These are phyloP conservation scores for Melanotaenia maccullochi DNA, from an alignment of 2,797 vertebrate genomes.

Conservation along the genomic window DNA sequence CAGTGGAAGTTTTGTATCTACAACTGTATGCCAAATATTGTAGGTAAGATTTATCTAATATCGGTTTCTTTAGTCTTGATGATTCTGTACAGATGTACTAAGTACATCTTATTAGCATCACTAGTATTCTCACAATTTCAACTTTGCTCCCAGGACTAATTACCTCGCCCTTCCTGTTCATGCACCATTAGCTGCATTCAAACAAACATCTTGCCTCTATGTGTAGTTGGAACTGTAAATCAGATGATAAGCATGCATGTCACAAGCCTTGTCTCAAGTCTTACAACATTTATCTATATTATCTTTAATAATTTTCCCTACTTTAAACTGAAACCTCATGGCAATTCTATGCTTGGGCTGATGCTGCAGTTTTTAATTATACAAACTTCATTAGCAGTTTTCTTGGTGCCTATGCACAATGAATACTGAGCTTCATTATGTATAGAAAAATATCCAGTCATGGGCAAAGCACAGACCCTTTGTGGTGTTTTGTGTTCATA, in stretches of 20 bases:
- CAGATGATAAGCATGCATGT: neutral
- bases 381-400: constrained; percentile 71
- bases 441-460: constrained; percentile 50
- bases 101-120: no score
- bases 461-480: neutral
- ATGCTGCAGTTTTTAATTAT: constrained; percentile 71
- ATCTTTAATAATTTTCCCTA: constrained; percentile 23
- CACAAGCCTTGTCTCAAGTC: constrained; percentile 1
- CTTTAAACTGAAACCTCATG: constrained; percentile 40
- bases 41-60: no score
- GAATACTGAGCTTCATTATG: constrained; percentile 62
- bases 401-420: constrained; percentile 72
- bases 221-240: neutral
- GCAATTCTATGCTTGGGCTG: constrained; percentile 65
- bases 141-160: no score
- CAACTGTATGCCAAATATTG: no score
- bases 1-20: no score
- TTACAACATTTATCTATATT: neutral
- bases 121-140: no score
- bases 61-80: no score
- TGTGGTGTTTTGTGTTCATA: constrained; percentile 33
- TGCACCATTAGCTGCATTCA: no score
- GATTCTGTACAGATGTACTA: no score
- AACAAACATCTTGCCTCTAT: no score
- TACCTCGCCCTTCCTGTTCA: no score